Evolutionary conservation across 2,888 invertebrate genomes (phyloP).

Genomic region (Xestia c-nigrum): DNA sequence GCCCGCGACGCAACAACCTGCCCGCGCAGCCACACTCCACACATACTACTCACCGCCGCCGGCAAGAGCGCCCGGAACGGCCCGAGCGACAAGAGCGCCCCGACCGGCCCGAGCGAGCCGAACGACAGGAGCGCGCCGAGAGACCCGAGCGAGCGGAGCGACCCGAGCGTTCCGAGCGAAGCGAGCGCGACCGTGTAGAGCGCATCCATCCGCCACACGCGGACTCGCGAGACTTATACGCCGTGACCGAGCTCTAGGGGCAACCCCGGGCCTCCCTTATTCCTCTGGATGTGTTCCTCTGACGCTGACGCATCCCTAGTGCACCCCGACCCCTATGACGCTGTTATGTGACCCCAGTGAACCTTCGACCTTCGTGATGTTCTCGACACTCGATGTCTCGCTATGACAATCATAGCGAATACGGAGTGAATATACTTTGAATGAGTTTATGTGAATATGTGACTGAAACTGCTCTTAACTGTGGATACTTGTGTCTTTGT

Average conservation of each 20-base stretch:
- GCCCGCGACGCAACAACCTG: constrained; percentile 86
- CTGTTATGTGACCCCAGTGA: constrained; percentile 47
- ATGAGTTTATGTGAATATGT: constrained; percentile 40
- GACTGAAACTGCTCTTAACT: constrained; percentile 50
- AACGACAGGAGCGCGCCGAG: constrained; percentile 92
- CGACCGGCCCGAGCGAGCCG: constrained; percentile 73
- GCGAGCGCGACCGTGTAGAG: constrained; percentile 57
- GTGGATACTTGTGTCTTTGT: constrained; percentile 36
- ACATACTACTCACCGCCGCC: constrained; percentile 90
- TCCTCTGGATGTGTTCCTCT: constrained; percentile 53
- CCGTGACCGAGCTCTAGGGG: constrained; percentile 90
- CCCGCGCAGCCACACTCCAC: constrained; percentile 77
- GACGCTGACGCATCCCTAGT: constrained; percentile 33
- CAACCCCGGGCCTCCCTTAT: constrained; percentile 54
- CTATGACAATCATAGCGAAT: constrained; percentile 56
- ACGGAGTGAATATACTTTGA: constrained; percentile 42
- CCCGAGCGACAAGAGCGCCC: constrained; percentile 67
- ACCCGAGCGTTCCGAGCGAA: constrained; percentile 31
- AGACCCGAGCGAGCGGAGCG: constrained; percentile 90
- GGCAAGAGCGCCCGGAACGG: constrained; percentile 89
- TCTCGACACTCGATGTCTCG: constrained; percentile 54
- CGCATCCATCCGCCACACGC: constrained; percentile 60
- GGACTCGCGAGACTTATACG: constrained; percentile 92
- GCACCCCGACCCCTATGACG: constrained; percentile 38
- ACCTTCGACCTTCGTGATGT: constrained; percentile 35